Percentiles rank a stretch among this genome's conserved stretches.
These are phyloP conservation scores for Euura lappo DNA, from an alignment of 1,140 invertebrate species.

Conservation along the genomic window DNA sequence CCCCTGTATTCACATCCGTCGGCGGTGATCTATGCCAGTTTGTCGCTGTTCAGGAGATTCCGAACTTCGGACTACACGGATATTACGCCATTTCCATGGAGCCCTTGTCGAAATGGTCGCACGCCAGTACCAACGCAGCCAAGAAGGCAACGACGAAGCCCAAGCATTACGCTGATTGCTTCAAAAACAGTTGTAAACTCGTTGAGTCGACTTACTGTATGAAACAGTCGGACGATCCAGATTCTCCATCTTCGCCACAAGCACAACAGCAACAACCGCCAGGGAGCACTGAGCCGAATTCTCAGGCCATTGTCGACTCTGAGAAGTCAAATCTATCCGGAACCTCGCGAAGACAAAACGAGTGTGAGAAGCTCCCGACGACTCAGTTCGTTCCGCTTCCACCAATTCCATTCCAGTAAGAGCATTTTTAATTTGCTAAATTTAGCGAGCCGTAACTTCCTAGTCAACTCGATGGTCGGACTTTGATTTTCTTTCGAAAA, in stretches of 20 bases:
- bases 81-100: conserved; percentile 54
- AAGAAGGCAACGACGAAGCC: conserved; percentile 22
- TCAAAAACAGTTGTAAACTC: background rate
- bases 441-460: background rate
- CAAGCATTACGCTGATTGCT: background rate
- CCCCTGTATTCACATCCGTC: conserved; percentile 13
- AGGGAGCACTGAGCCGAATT: background rate
- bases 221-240: background rate
- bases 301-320: background rate
- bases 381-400: background rate
- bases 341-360: background rate
- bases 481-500: background rate
- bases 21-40: conserved; percentile 44
- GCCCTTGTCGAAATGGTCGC: conserved; percentile 45
- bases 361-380: background rate
- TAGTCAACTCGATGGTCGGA: too few species aligned
- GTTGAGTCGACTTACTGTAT: background rate
- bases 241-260: background rate
- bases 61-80: conserved; percentile 51
- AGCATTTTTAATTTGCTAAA: too few species aligned
- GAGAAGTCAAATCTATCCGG: background rate
- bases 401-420: conserved; percentile 1
- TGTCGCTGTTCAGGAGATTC: conserved; percentile 49
- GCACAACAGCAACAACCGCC: background rate
- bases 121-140: conserved; percentile 27